phyloP scores from a whole-genome alignment of 2,113 vertebrate genomes.

The Mugil cephalus region DNA sequence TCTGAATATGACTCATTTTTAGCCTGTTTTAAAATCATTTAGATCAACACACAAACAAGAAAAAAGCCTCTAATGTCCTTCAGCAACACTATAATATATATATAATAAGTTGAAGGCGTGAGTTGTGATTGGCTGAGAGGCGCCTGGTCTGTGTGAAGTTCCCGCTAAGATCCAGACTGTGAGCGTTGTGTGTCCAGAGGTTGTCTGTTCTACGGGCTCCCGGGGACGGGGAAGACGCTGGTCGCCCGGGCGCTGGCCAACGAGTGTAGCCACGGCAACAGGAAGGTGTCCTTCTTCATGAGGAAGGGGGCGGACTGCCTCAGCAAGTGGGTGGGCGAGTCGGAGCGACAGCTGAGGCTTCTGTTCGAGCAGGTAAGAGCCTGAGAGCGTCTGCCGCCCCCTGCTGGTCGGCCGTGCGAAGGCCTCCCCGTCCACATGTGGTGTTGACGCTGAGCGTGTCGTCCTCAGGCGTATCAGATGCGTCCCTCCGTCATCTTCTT shows the following conservation, averaged over 20 bases:
- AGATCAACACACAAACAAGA: no score
- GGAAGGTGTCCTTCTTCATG: constrained; percentile 93
- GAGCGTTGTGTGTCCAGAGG: constrained; percentile 87
- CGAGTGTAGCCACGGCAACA: constrained; percentile 90
- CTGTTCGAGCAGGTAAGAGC: constrained; percentile 92
- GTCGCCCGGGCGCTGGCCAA: constrained; percentile 92
- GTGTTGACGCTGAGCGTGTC: background rate
- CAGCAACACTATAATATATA: no score
- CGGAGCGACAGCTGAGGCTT: constrained; percentile 90
- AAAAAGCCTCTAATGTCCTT: no score
- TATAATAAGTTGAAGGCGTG: no score
- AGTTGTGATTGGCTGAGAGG: no score
- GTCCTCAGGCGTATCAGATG: constrained; percentile 89
- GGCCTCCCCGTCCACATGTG: no score
- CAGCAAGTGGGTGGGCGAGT: constrained; percentile 95
- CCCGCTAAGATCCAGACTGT: no score
- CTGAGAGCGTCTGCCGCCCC: background rate
- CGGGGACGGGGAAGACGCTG: constrained; percentile 94
- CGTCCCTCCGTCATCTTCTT: constrained; percentile 96
- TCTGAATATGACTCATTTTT: no score
- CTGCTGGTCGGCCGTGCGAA: constrained; percentile 12
- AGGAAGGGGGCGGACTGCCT: constrained; percentile 94
- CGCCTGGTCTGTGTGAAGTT: background rate
- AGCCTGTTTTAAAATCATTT: no score
- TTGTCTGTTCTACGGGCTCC: constrained; percentile 93